These are phyloP conservation scores for Oscheius sp. DNA, from an alignment of 2,888 invertebrate species.

Conservation along the genomic window DNA sequence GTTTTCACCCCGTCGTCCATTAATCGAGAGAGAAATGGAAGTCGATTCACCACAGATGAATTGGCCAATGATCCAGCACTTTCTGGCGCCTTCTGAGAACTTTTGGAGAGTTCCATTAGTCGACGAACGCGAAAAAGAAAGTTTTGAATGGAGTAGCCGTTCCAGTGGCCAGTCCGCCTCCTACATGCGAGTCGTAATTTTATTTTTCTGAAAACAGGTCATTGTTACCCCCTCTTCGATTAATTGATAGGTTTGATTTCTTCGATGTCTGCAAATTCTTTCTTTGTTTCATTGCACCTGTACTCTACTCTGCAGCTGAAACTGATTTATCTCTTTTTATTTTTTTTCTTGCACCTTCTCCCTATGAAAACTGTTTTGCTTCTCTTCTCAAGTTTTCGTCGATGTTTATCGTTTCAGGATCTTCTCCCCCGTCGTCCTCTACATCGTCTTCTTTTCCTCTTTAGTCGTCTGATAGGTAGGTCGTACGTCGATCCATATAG, in stretches of 20 bases:
- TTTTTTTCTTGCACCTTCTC: not conserved
- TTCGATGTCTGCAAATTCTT: not conserved
- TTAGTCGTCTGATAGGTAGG: not conserved
- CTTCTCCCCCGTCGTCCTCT: not conserved
- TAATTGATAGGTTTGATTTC: too few relatives aligned
- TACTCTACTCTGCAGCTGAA: not conserved
- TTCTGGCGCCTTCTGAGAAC: not conserved
- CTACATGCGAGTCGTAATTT: too few relatives aligned
- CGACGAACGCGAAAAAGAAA: conserved; percentile 4
- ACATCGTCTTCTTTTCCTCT: not conserved
- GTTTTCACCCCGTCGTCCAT: conserved; percentile 11
- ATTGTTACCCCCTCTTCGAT: too few relatives aligned
- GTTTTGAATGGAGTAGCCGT: conserved; percentile 24
- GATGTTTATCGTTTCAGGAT: not conserved
- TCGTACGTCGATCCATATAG: too few relatives aligned
- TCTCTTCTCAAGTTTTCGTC: not conserved
- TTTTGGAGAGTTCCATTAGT: conserved; percentile 5
- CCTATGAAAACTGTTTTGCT: not conserved
- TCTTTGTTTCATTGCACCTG: not conserved
- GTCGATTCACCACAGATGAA: too few relatives aligned
- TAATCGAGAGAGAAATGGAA: too few relatives aligned
- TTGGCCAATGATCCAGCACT: too few relatives aligned
- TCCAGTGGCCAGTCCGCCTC: too few relatives aligned
- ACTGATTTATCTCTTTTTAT: not conserved
- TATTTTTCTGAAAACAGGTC: not conserved